Conservation (phyloP, 64 coral and sea anemone genomes). For the Stichodactyla helianthus region DNA sequence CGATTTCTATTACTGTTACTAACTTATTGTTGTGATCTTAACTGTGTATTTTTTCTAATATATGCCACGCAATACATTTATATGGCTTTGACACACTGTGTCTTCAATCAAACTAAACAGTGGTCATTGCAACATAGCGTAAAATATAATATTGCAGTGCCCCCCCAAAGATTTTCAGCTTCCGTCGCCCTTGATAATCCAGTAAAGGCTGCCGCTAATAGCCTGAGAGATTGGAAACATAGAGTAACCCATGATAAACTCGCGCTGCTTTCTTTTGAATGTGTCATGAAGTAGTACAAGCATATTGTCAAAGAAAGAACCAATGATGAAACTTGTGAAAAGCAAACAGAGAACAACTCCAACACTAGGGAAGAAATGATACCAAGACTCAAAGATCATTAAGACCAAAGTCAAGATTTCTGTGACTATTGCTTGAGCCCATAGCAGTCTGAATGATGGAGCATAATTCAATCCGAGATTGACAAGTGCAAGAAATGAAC, state of each 20-base stretch:
- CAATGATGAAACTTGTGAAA: constrained; percentile 39
- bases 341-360: constrained; percentile 48
- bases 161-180: too few species aligned
- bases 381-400: constrained; percentile 67
- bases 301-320: constrained; percentile 58
- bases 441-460: constrained; percentile 45
- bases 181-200: too few species aligned
- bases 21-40: too few species aligned
- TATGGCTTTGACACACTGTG: too few species aligned
- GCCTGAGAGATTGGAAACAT: constrained; percentile 55
- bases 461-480: not conserved
- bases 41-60: too few species aligned
- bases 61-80: too few species aligned
- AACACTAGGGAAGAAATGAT: constrained; percentile 64
- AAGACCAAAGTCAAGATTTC: constrained; percentile 60
- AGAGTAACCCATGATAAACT: constrained; percentile 67
- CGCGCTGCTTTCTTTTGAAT: constrained; percentile 51
- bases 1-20: too few species aligned
- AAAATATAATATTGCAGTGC: too few species aligned
- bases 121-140: too few species aligned
- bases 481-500: constrained; percentile 24
- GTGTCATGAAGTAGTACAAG: constrained; percentile 48
- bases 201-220: constrained; percentile 45
- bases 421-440: constrained; percentile 47
- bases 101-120: too few species aligned